Evolutionary conservation across 2,888 invertebrate genomes (phyloP), one percentile per base, ranked within the genome.

Genomic region (Aricia artaxerxes): DNA sequence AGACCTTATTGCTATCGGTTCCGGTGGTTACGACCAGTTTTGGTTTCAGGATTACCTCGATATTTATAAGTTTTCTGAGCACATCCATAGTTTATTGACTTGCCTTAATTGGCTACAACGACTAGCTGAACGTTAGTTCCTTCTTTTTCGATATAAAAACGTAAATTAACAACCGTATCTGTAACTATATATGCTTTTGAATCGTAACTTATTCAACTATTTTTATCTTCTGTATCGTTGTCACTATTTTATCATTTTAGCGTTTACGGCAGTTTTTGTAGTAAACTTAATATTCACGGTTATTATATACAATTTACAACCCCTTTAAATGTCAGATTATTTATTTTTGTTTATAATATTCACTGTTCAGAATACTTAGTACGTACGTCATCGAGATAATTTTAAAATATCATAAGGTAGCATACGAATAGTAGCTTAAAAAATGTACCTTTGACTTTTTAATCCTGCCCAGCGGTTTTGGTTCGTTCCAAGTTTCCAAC

Each of bases 41-140:
- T 69, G 69, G 69, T 35, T 31, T 24, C 76, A 76, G 57, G 57
- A 53, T 76, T 31, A 31, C 76, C 76, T 76, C 76, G 76, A 57
- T 57, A 53, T 76, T 73, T 53, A 69, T 69, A 69, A 16, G 69
- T 38, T 38, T 69, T 69, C 69, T 69, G 69, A 69, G 64, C 9
- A 4, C 35, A 69, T 69, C 69, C 31, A 38, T 16, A 69, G 35
- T 69, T 69, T 69, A 38, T 69, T 69, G 38, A 69, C 69, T 69
- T 5, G 69, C 69, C 16, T 16, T 38, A 69, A 69, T 69, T 69
- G 35, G 69, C 13, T 38, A 5, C 38, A 35, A 38, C 31, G 24
- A 38, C 35, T 11, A 16, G 13, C 6, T 13, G 13, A 38, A 38
- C 69, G 13, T 35, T 69, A 69, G 69, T 11, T 69, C 35, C 69